Base-by-base conservation (phyloP, 1,140 invertebrate species). In the Drosophila hydei region DNA sequence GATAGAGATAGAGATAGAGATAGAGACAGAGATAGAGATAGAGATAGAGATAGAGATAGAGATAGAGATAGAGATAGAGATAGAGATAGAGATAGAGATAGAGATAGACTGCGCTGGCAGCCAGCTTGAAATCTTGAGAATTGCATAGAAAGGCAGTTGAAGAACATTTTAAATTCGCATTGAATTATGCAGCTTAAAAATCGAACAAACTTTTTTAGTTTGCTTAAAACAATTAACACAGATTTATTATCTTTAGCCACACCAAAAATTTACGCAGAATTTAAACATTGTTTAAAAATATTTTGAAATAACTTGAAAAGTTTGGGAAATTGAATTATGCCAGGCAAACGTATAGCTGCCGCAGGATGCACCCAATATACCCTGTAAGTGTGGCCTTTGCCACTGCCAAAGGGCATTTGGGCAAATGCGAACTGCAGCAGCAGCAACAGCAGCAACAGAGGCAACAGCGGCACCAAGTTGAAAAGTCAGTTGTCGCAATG, bases 401-500 rank as follows among this genome's bases (percentile, higher is more conserved):
- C 25, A 33, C 8, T 30, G 8, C 25, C 48, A 27, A 14, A 16
- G 48, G 48, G 14, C 25, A 30, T 51, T 51, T 33, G 25, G 4
- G 8, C 23, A 8, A 18, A 18, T 25, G 47, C 47, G n/a, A 48
- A 48, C n/a, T 19, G 36, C 54, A 43, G 56, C 33, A 33, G 47
- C 30, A 71, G 38, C 36, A 45, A 12, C 21, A 47, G 19, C 40
- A 50, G 48, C 38, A 36, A 36, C 40, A 23, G 54, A 40, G 55
- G 54, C 14, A 43, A 42, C 30, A 45, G 56, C 48, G 42, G 55
- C 67, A 61, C 11, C 19, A 61, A 80, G 80, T 77, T 77, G 73
- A 74, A 77, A 84, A 84, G 80, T 80, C 81, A 87, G 68, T 80
- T 84, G 80, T 80, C 69, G 81, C 77, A 73, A 68, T 65, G 72